Evolutionary conservation across 1,140 invertebrate genomes (phyloP), one percentile per base, ranked within the genome.

Genomic region (Brachionus calyciflorus): DNA sequence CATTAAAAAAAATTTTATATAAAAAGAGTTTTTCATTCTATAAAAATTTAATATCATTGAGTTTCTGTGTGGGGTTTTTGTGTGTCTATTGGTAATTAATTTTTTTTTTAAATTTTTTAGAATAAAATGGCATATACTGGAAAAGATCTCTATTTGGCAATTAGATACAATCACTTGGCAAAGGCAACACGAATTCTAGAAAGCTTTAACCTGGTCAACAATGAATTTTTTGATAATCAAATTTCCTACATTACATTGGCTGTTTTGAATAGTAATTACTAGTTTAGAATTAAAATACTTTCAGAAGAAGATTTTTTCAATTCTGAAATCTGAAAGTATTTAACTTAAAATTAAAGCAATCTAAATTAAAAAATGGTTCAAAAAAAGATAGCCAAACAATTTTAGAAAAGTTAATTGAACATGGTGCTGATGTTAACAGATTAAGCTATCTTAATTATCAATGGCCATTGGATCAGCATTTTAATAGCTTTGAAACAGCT

Each of bases 381-480:
- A n/a, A 40, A 57, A 63, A 21, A 65, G 60, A 65, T 41, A 24
- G 44, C 26, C 60, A 41, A 3, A 17, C 30, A 3, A 73, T 73
- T 40, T 26, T 73, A n/a, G 49, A 73, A 55, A 49, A 73, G 49
- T 17, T 73, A n/a, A 9, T 73, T 5, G 69, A 73, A 49, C 7
- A 33, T 49, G 46, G 46, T 28, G 41, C 69, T 2, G 69, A 73
- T 24, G 26, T 55, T 12, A 73, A 55, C 30, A 30, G 30, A 33
- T 28, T 73, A 6, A 73, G 69, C 19, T 73, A 73, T 41, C 7
- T 73, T 10, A 73, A 73, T 26, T 73, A 73, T 55, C 49, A 73
- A 51, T 73, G 69, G 69, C 69, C 69, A 33, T 33, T 51, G 21
- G 69, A 73, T 37, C 69, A 73, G 17, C 69, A 49, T 33, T 73